Base-by-base conservation (phyloP, 2,797 vertebrate genomes). In the Falco novaeseelandiae region DNA sequence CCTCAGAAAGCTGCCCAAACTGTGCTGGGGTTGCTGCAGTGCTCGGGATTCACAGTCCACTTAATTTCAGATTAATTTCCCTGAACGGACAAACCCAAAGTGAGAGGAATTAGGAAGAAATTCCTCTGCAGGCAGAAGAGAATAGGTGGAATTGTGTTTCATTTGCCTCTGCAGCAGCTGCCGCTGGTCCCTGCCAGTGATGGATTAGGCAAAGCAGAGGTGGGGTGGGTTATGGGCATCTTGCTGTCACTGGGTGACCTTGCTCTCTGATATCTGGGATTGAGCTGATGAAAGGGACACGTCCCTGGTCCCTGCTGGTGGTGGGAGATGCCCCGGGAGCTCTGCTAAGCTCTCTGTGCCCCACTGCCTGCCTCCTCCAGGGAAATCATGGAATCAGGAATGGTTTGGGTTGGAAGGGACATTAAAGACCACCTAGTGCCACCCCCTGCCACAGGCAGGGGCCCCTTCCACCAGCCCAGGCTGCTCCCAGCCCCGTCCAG, bases 91-190 rank as follows among this genome's bases (percentile, higher is more conserved):
- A 90, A 92, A 85, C 67, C 23, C 34, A 2, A 95, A 96, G 88
- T 86, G 95, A 83, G 82, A 86, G 85, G 67, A 95, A 83, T 88
- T 77, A 83, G 63, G 69, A 91, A 80, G 79, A 80, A 83, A 94
- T 90, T 87, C 67, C 72, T 91, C 83, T 70, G 63, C 90, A 54
- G 85, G 76, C 92, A 66, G 34, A 65, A 65, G n/a, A 42, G 83
- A 93, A 95, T 54, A 61, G 55, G 72, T 51, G 80, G 80, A 92
- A 77, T 80, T 77, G 54, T 0, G 0, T 61, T 91, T 72, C 27
- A 48, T 91, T 93, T 88, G 79, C 42, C 63, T 79, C 87, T 54
- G 82, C 74, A 72, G 87, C 82, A 83, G 79, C 85, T 80, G 88
- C 71, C 73, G 63, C 67, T 20, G n/a, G 16, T 58, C 73, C n/a